phyloP scores from a whole-genome alignment of 2,888 invertebrate genomes.

The Andrena flavipes region DNA sequence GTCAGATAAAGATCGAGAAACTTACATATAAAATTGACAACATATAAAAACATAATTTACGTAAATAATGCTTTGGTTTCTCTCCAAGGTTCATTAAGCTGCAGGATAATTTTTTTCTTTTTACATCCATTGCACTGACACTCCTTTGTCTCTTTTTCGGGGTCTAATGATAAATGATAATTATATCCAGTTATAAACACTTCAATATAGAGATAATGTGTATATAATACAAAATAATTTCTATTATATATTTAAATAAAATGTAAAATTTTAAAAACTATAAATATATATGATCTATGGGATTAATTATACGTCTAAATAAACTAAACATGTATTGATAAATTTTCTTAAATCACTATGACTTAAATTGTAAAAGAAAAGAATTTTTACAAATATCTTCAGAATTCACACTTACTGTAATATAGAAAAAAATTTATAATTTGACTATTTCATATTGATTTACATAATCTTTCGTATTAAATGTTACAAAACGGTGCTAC shows the following conservation, averaged over 20 bases:
- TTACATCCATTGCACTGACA: constrained; percentile 96
- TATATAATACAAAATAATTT: neutral
- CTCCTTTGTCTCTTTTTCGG: constrained; percentile 90
- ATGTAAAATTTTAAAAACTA: neutral
- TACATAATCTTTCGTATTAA: neutral
- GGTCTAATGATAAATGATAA: constrained; percentile 87
- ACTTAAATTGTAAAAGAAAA: neutral
- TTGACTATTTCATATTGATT: neutral
- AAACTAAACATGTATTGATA: neutral
- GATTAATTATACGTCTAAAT: neutral
- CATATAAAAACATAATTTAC: constrained; percentile 82
- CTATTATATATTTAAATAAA: neutral
- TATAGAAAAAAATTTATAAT: neutral
- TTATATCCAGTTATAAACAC: neutral
- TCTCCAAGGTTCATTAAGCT: constrained; percentile 95
- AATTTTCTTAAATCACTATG: neutral
- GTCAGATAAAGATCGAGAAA: neutral
- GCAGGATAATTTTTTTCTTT: constrained; percentile 92
- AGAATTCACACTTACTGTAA: neutral
- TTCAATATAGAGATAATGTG: neutral
- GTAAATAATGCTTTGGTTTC: constrained; percentile 91
- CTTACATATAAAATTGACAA: neutral
- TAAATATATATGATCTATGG: neutral
- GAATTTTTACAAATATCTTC: neutral
- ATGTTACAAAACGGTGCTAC: neutral